A percentile compares a stretch with the other conserved stretches of the same genome.
Evolutionary conservation across 2,888 invertebrate species (phyloP).

Genomic region (Homarus gammarus): DNA sequence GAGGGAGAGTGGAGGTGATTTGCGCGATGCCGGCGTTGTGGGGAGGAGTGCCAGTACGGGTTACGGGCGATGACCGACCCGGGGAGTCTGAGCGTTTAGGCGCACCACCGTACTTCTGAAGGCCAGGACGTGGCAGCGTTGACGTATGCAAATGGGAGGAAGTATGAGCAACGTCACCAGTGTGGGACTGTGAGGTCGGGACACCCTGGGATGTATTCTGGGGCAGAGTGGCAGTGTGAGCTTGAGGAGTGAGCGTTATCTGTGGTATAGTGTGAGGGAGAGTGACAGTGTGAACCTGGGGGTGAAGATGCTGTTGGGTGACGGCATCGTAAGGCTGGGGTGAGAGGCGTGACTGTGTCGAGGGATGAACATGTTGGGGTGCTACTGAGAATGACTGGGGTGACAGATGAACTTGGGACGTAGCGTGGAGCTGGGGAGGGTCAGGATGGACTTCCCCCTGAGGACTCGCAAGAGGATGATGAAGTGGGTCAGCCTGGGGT

Average conservation of each 20-base stretch:
- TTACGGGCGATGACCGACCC: background rate
- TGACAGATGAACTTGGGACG: slow-evolving; percentile 14
- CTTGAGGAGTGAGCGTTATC: background rate
- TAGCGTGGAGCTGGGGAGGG: slow-evolving; percentile 15
- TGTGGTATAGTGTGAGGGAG: slow-evolving; percentile 12
- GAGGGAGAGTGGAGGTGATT: too few relatives aligned
- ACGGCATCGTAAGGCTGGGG: slow-evolving; percentile 24
- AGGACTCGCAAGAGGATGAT: too few relatives aligned
- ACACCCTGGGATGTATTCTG: slow-evolving; percentile 2
- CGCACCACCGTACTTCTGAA: background rate
- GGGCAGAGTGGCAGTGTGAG: slow-evolving; percentile 29
- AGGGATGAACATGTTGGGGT: background rate
- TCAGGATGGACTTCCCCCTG: background rate
- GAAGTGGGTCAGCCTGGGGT: background rate
- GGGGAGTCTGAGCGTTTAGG: background rate
- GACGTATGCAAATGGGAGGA: slow-evolving; percentile 3
- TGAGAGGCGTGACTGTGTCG: background rate
- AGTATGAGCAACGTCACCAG: background rate
- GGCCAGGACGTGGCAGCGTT: background rate
- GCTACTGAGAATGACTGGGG: slow-evolving; percentile 16
- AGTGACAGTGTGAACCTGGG: slow-evolving; percentile 33
- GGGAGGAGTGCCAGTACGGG: background rate
- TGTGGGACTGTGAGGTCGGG: background rate
- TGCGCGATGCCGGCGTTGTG: background rate
- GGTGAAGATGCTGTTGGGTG: slow-evolving; percentile 7